Base-by-base conservation (phyloP, 2,797 vertebrate genomes). In the Echeneis naucrates region DNA sequence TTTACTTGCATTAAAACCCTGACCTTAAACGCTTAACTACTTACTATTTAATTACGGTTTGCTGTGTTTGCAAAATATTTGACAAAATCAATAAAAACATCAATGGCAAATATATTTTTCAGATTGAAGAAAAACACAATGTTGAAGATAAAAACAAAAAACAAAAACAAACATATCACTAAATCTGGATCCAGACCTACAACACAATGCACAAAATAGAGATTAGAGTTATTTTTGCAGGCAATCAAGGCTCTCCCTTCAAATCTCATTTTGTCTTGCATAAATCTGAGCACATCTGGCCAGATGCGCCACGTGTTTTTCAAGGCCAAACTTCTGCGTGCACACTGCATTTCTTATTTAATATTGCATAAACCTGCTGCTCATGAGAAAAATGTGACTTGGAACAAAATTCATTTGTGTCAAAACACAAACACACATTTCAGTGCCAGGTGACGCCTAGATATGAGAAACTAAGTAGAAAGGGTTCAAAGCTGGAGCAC, bases 341-440 rank as follows among this genome's bases (percentile, higher is more conserved):
- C 63, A 42, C 55, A 30, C 16, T 58, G 35, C 67, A 65, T 44
- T 57, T 68, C 32, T 24, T 19, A 42, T 64, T 88, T 72, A 77
- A 82, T 80, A 68, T 83, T 82, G 40, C 54, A 86, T 57, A 53
- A 53, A 54, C 74, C 72, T 84, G 75, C 75, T 85, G 83, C 74
- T 79, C 64, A 37, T 32, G 42, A 68, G 73, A 72, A 81, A 40
- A 44, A 60, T 61, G 26, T 17, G 42, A 70, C 57, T 40, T 8
- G 26, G 48, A 62, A 70, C 55, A 52, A 81, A 80, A 75, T 66
- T 37, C 2, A 60, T 81, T 83, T 78, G 61, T 82, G 76, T 81
- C 55, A 57, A 58, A 83, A 66, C 59, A 81, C 62, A 77, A 83
- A 77, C 44, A 62, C 6, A 2, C 51, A 57, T 57, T 76, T 78